Evolutionary conservation across 2,113 vertebrate genomes (phyloP).

Genomic region (Dicrurus megarhynchus): DNA sequence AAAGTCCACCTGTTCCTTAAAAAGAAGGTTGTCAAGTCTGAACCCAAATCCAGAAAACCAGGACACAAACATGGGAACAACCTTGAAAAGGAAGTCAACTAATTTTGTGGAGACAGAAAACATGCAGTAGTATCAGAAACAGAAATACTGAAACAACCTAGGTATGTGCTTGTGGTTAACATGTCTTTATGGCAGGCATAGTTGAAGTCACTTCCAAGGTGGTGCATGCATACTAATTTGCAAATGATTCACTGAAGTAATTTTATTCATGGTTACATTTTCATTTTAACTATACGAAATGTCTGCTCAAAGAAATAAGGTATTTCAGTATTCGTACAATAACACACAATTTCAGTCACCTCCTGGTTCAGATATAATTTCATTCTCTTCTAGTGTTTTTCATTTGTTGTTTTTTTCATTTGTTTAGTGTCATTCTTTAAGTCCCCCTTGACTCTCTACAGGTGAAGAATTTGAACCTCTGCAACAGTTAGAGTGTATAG

Average conservation of each 20-base stretch:
- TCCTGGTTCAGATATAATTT: background rate
- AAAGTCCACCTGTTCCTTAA: background rate
- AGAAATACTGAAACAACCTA: background rate
- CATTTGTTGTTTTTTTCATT: background rate
- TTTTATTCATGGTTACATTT: background rate
- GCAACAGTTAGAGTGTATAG: background rate
- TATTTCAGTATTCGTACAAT: background rate
- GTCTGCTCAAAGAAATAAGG: background rate
- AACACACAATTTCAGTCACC: background rate
- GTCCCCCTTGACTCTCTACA: background rate
- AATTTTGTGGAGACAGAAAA: background rate
- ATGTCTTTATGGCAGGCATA: background rate
- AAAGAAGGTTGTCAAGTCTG: background rate
- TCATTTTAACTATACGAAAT: background rate
- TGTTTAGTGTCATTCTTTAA: background rate
- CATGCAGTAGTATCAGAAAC: background rate
- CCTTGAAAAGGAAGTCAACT: background rate
- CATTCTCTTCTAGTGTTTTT: background rate
- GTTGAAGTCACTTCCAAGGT: background rate
- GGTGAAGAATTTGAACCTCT: background rate
- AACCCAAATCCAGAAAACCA: background rate
- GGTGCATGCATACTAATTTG: background rate
- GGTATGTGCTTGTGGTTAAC: background rate
- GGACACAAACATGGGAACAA: background rate
- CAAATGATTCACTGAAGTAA: background rate